Percentiles rank a stretch among this genome's conserved stretches.
Evolutionary conservation across 2,113 vertebrate genomes (phyloP).

Genomic region (Agelaius phoeniceus): DNA sequence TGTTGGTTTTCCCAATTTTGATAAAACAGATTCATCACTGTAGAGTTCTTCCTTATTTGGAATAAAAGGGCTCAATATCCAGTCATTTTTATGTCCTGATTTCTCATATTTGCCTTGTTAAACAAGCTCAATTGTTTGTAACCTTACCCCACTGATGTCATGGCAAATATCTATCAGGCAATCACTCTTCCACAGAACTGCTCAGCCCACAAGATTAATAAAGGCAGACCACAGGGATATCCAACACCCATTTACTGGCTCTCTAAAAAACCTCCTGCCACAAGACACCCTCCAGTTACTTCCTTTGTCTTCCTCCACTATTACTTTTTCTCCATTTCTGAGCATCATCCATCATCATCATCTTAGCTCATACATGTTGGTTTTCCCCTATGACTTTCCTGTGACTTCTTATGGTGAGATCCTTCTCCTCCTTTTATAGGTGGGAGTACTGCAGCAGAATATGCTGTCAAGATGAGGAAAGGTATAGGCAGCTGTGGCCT

Average conservation of each 20-base stretch:
- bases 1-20: neutral
- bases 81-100: neutral
- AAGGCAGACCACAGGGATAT: neutral
- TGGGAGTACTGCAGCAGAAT: neutral
- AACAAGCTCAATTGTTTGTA: neutral
- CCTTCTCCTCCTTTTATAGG: neutral
- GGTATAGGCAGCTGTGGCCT: neutral
- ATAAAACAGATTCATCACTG: neutral
- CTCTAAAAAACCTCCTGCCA: neutral
- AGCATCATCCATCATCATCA: neutral
- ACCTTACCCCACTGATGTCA: neutral
- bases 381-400: neutral
- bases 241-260: neutral
- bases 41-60: neutral
- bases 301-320: neutral
- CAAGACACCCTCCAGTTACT: neutral
- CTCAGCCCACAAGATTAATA: neutral
- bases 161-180: neutral
- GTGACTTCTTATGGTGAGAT: neutral
- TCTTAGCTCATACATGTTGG: neutral
- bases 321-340: neutral
- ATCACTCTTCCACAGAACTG: neutral
- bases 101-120: neutral
- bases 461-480: neutral
- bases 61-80: neutral